Evolutionary conservation across 2,113 vertebrate genomes (phyloP).

Genomic region (Anguilla japonica): DNA sequence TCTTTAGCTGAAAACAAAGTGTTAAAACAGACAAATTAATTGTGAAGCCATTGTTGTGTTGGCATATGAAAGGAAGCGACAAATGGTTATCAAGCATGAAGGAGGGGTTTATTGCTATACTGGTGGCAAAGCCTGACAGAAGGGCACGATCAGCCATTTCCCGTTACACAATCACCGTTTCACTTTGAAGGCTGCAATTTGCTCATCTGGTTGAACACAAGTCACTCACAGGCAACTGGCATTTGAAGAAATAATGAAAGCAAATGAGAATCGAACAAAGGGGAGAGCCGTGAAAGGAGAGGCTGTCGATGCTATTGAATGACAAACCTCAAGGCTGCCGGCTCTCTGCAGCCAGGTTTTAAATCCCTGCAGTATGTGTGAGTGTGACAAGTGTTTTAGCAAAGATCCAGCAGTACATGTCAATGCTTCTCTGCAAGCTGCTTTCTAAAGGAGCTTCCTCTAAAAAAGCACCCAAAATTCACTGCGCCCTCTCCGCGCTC

Average conservation of each 20-base stretch:
- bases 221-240: background rate
- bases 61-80: background rate
- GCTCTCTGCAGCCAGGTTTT: background rate
- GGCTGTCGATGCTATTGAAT: background rate
- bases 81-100: background rate
- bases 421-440: background rate
- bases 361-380: background rate
- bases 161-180: background rate
- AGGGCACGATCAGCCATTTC: background rate
- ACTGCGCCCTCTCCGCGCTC: background rate
- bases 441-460: background rate
- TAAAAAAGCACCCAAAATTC: background rate
- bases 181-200: background rate
- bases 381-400: background rate
- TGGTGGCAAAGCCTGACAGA: background rate
- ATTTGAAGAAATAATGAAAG: background rate
- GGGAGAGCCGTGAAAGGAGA: background rate
- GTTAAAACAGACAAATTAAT: background rate
- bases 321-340: background rate
- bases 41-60: background rate
- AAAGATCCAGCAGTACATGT: background rate
- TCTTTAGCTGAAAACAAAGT: background rate
- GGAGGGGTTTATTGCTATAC: background rate
- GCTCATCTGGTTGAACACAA: background rate
- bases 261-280: background rate